These are phyloP conservation scores for Catharus ustulatus DNA, from an alignment of 2,797 vertebrate genomes.

Conservation along the genomic window DNA sequence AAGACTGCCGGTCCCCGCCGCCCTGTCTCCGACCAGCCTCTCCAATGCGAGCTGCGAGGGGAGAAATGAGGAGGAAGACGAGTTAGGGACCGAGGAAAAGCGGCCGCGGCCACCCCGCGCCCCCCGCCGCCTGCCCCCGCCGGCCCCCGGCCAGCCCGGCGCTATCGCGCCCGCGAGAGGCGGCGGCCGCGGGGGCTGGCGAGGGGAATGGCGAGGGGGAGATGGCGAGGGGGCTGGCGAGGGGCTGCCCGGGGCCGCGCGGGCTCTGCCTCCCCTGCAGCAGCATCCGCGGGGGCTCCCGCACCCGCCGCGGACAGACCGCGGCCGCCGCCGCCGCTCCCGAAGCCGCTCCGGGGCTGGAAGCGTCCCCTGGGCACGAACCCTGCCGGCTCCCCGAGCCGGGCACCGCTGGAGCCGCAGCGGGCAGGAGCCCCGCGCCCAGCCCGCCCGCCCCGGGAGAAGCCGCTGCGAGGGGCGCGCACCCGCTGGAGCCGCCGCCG, in stretches of 20 bases:
- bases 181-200: neutral
- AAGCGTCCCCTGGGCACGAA: neutral
- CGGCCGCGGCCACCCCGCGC: neutral
- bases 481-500: slow-evolving; percentile 36
- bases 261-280: neutral
- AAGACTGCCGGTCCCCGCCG: neutral
- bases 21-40: neutral
- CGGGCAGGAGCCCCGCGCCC: neutral
- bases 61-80: too few relatives aligned
- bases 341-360: neutral
- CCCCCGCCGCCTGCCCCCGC: slow-evolving; percentile 44
- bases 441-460: slow-evolving; percentile 52
- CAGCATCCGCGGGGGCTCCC: neutral
- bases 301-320: neutral
- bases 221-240: neutral
- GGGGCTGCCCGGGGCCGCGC: neutral
- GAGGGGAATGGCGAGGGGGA: neutral
- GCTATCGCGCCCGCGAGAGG: neutral
- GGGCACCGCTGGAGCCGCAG: neutral
- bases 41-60: neutral
- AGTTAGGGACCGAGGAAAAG: neutral
- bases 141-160: slow-evolving; percentile 3
- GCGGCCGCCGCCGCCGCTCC: neutral
- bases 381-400: neutral
- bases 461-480: slow-evolving; percentile 21